Evolutionary conservation across 2,797 vertebrate genomes (phyloP), one percentile per base, ranked within the genome.

Genomic region (Morus bassanus): DNA sequence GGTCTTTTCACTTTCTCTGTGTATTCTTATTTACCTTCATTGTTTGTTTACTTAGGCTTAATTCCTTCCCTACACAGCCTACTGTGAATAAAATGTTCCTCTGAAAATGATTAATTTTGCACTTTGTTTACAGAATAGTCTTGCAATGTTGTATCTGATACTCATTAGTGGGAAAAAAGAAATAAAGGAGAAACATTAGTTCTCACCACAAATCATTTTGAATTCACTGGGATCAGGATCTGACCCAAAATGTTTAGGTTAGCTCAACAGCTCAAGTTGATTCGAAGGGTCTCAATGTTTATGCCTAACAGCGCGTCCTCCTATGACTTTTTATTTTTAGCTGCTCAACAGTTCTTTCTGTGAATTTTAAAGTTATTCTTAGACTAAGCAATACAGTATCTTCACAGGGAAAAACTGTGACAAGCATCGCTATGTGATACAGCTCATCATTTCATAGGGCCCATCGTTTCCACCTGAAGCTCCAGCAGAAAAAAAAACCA

Each of bases 311-410:
- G 82, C 65, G 28, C 1, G 74, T 96, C 94, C 96, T 97, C 90
- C 94, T 92, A 7, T 96, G 91, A 95, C 93, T 90, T 91, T 88
- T 91, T 95, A 93, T 96, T 95, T 97, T 95, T 95, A 95, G 87
- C 90, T 82, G 33, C 57, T 92, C 91, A 95, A 95, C 90, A 87
- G 85, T 77, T 97, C 91, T 88, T 94, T 96, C 94, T 96, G 96
- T 95, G 95, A 97, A 93, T 96, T 94, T 97, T 90, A 35, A 91
- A 92, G 94, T 94, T 97, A 96, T 97, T 94, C 91, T 96, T 97
- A 96, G 95, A n/a, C 76, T 53, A 81, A 93, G 92, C 79, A 92
- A 83, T 89, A 60, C 46, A 93, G 87, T 87, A 30, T 89, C 93
- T 97, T 94, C 73, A 64, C 70, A 84, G 70, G 59, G 51, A 82